phyloP scores from a whole-genome alignment of 1,140 invertebrate genomes.

The Hestina assimilis region DNA sequence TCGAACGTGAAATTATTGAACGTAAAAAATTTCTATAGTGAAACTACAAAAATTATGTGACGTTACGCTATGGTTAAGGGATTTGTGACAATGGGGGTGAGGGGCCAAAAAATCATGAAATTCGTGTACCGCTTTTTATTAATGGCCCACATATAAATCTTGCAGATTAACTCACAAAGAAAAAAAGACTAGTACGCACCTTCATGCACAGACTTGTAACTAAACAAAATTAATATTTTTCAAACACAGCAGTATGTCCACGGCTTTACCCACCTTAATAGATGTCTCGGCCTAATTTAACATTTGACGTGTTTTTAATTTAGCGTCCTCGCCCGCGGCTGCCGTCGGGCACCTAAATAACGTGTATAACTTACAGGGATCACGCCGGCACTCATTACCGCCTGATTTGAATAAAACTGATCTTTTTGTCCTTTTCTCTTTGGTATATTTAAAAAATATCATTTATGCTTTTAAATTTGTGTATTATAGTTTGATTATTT shows the following conservation, averaged over 20 bases:
- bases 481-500: not conserved
- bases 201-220: too few relatives aligned
- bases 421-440: slow-evolving; percentile 21
- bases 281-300: slow-evolving; percentile 77
- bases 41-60: too few relatives aligned
- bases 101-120: too few relatives aligned
- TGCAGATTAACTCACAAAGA: too few relatives aligned
- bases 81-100: too few relatives aligned
- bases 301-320: slow-evolving; percentile 78
- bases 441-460: slow-evolving; percentile 19
- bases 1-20: too few relatives aligned
- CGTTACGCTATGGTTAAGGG: too few relatives aligned
- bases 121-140: too few relatives aligned
- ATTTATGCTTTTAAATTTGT: too few relatives aligned
- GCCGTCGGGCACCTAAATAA: slow-evolving; percentile 70
- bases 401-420: slow-evolving; percentile 68
- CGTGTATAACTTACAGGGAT: slow-evolving; percentile 60
- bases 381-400: slow-evolving; percentile 62
- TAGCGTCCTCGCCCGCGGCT: slow-evolving; percentile 69
- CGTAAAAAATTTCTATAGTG: too few relatives aligned
- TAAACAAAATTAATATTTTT: not conserved
- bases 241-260: not conserved
- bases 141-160: too few relatives aligned
- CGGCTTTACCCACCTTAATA: slow-evolving; percentile 60
- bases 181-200: too few relatives aligned